Base-by-base conservation (phyloP, 37 sponge, comb jelly and placozoan species). In the Spongia lamella region DNA sequence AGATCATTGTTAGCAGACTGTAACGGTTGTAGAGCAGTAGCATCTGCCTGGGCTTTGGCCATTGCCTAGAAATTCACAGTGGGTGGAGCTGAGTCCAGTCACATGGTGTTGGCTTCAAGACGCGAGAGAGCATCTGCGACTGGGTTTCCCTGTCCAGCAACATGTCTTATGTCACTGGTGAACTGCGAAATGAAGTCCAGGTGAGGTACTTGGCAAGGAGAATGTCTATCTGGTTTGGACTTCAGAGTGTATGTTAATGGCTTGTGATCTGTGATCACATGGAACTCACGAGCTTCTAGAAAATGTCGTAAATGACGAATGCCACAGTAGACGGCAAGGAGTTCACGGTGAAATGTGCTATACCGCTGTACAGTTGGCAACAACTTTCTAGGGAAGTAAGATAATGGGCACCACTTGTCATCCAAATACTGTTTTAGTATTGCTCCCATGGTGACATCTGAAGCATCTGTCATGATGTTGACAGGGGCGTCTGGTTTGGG, bases 341-440 rank as follows among this genome's bases (percentile, higher is more conserved):
- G 69, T 25, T 83, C 83, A 19, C 83, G 40, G 69, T 75, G 70
- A 36, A 75, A 83, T 30, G 83, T 74, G 34, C 83, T 83, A 63
- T 83, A 83, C 1, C 37, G 36, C 0, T 19, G 50, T 53, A 67
- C 69, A 32, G 83, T 70, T 20, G 76, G 47, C 0, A 16, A 19
- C 32, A 83, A 27, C 40, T 83, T 83, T 49, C 61, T 4, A 53
- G n/a, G 63, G 62, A 11, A 68, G 51, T 39, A 68, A 17, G 69
- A 20, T n/a, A 68, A 50, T 19, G 75, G 75, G 61, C 62, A 7
- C 75, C 75, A n/a, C n/a, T n/a, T n/a, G n/a, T n/a, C n/a, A n/a
- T n/a, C n/a, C n/a, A n/a, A n/a, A n/a, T n/a, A n/a, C n/a, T n/a
- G n/a, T n/a, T n/a, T n/a, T n/a, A n/a, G n/a, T n/a, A n/a, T n/a